Percentiles rank a stretch among this genome's conserved stretches.
phyloP scores from a whole-genome alignment of 2,113 vertebrate species.

The Hemibagrus wyckioides region DNA sequence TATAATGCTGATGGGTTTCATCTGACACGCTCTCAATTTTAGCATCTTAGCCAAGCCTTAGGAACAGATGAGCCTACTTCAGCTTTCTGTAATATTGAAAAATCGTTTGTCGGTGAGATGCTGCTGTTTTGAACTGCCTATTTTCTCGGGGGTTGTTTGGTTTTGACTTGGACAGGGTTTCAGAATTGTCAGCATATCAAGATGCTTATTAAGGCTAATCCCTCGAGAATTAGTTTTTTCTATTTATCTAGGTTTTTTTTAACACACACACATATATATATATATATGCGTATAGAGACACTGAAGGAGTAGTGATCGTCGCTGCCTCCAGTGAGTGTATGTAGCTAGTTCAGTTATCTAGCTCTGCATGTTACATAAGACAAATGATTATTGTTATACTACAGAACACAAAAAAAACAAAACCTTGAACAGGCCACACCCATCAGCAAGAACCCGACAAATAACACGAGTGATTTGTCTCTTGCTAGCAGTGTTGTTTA shows the following conservation, averaged over 20 bases:
- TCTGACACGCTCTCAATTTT: constrained; percentile 7
- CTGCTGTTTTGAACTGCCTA: not conserved
- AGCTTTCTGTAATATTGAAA: constrained; percentile 22
- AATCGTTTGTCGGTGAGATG: constrained; percentile 24
- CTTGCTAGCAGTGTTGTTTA: not conserved
- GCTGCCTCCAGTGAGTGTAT: not conserved
- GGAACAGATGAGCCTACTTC: not conserved
- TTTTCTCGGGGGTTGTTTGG: not conserved
- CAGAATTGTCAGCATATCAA: not conserved
- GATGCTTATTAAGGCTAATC: not conserved
- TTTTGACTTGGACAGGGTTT: not conserved
- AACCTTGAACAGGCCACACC: not conserved
- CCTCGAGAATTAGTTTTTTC: not conserved
- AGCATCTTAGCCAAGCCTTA: not conserved
- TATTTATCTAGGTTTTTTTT: not conserved
- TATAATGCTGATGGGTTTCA: not conserved
- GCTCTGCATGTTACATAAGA: not conserved
- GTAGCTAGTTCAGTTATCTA: not conserved
- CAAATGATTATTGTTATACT: not conserved
- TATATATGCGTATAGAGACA: not conserved
- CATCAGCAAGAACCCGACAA: not conserved
- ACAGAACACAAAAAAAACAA: too few relatives aligned
- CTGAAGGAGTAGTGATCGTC: not conserved
- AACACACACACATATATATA: too few relatives aligned
- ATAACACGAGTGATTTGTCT: not conserved